A percentile compares a stretch with the other conserved stretches of the same genome.
These are phyloP conservation scores for Phaethornis superciliosus DNA, from an alignment of 2,113 vertebrate species.

Conservation along the genomic window DNA sequence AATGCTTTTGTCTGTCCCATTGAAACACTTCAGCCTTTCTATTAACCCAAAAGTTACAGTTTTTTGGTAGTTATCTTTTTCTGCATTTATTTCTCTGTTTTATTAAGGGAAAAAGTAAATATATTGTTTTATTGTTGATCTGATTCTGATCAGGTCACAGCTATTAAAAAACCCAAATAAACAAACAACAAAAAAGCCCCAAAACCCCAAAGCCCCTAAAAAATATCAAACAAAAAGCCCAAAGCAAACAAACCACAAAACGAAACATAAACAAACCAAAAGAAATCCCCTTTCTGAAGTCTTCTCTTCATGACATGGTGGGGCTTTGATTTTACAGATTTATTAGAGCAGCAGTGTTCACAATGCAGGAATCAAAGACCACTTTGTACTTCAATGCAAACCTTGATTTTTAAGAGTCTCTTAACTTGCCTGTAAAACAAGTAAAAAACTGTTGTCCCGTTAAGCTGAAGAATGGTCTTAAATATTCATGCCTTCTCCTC, in stretches of 20 bases:
- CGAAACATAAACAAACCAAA: no score
- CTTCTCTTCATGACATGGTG: background rate
- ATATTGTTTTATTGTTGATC: background rate
- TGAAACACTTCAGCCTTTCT: background rate
- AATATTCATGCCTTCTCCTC: background rate
- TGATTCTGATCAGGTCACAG: background rate
- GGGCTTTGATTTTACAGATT: constrained; percentile 9
- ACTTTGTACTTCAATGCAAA: background rate
- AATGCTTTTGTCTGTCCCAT: background rate
- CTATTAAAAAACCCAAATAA: background rate
- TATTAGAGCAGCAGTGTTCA: background rate
- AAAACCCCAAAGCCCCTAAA: no score
- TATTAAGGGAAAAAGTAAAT: background rate
- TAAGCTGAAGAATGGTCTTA: background rate
- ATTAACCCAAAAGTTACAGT: background rate
- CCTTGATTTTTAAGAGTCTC: background rate
- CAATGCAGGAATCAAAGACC: background rate
- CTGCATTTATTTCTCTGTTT: background rate
- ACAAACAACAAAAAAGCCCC: no score
- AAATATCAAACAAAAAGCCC: no score
- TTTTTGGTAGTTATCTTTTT: background rate
- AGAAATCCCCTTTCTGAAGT: background rate
- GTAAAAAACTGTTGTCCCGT: background rate
- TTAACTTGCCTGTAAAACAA: background rate
- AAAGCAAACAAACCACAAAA: no score